Base-by-base conservation (phyloP, 1,140 invertebrate species). In the Sycophaga agraensis region DNA sequence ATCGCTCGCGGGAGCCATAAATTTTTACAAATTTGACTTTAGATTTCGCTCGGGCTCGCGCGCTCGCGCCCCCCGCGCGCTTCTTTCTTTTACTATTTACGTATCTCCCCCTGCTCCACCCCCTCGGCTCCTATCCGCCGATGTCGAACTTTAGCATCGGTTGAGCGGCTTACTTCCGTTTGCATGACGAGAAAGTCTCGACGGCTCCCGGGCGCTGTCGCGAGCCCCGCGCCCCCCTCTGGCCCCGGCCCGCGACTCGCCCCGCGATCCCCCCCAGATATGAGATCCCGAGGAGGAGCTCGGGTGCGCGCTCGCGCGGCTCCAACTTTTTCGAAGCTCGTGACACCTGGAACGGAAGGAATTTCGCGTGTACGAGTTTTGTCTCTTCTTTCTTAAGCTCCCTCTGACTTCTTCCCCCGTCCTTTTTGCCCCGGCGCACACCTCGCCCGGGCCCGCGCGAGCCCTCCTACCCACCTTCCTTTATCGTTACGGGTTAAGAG, bases 141-240 rank as follows among this genome's bases (percentile, higher is more conserved):
- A 26, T 16, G 22, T 39, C 31, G 28, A 58, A 58, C 34, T 58
- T 58, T 48, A 49, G 17, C 28, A 19, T 46, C 42, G 28, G 11
- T 14, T 58, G n/a, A 28, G 34, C 45, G 4, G 34, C 45, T 39
- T 58, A 48, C 46, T 63, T 46, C 60, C 57, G 53, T 67, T 66
- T 59, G 26, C 55, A 49, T 39, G 22, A 21, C 39, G 40, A 53
- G 46, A 50, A 59, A 59, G 39, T 59, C 43, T 19, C 16, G 28
- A 56, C 55, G 57, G 43, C 40, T 35, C 34, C n/a, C 35, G 22
- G 16, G 9, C n/a, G n/a, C n/a, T n/a, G n/a, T n/a, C n/a, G n/a
- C n/a, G n/a, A n/a, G n/a, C n/a, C n/a, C n/a, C n/a, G n/a, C n/a
- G n/a, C n/a, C n/a, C n/a, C n/a, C n/a, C n/a, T n/a, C n/a, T n/a